Conservation (phyloP, 2,113 vertebrate species). For the Oncorhynchus nerka region DNA sequence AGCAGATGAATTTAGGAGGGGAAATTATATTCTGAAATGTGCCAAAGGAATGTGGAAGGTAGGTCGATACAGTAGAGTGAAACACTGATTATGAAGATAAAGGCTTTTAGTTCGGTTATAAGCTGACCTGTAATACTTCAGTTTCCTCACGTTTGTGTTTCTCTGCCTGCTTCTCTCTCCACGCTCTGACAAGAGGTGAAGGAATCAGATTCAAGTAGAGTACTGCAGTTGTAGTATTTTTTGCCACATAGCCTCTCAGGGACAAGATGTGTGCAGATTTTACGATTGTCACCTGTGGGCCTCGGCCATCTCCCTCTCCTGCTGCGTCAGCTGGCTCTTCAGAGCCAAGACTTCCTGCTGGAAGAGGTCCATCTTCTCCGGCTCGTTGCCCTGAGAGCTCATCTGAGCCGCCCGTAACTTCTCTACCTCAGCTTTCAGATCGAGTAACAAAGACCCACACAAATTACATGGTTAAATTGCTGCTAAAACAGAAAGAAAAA, state of each 20-base stretch:
- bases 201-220: neutral
- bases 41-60: too few relatives aligned
- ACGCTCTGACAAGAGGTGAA: slow-evolving; percentile 71
- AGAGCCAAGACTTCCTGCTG: slow-evolving; percentile 85
- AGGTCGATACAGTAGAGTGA: too few relatives aligned
- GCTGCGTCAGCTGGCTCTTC: slow-evolving; percentile 80
- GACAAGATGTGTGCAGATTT: neutral
- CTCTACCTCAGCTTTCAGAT: slow-evolving; percentile 94
- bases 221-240: neutral
- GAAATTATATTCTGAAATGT: too few relatives aligned
- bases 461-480: neutral
- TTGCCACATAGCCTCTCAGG: neutral
- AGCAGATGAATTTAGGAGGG: too few relatives aligned
- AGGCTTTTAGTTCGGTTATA: accelerated
- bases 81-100: too few relatives aligned
- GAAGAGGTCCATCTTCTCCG: slow-evolving; percentile 81
- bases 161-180: slow-evolving; percentile 92
- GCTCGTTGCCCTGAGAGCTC: slow-evolving; percentile 78
- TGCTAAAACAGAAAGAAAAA: too few relatives aligned
- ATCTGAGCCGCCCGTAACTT: slow-evolving; percentile 88
- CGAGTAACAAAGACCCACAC: slow-evolving; percentile 60
- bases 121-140: slow-evolving; percentile 86
- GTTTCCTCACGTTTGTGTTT: slow-evolving; percentile 88
- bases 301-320: slow-evolving; percentile 86
- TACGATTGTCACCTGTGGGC: neutral